These are phyloP conservation scores for Sarcophaga peregrina DNA, from an alignment of 1,140 invertebrate genomes.

Conservation along the genomic window DNA sequence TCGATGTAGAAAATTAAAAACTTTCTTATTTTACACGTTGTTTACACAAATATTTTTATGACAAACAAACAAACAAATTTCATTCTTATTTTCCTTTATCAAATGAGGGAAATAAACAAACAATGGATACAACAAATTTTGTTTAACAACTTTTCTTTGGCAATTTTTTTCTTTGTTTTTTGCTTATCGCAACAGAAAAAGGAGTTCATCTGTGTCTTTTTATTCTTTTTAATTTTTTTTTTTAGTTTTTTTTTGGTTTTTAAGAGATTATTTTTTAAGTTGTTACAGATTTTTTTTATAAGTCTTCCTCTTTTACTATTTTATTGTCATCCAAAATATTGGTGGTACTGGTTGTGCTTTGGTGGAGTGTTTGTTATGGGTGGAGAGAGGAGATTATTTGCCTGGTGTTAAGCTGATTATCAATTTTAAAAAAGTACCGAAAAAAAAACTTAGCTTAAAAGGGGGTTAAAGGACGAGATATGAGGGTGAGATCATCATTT, in stretches of 20 bases:
- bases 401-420: constrained; percentile 36
- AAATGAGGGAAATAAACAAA: neutral
- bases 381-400: neutral
- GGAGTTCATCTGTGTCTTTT: neutral
- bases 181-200: neutral
- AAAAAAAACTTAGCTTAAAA: neutral
- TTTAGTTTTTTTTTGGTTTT: no score
- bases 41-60: constrained; percentile 16
- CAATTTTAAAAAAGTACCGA: constrained; percentile 1
- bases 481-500: constrained; percentile 24
- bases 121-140: neutral
- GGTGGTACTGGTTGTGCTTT: neutral
- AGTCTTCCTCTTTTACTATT: no score
- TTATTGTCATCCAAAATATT: constrained; percentile 15
- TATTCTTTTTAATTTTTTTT: no score
- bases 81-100: neutral
- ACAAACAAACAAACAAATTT: neutral
- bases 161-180: neutral
- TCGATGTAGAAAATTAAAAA: neutral
- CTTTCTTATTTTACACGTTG: neutral
- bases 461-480: constrained; percentile 4
- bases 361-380: neutral
- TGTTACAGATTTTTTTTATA: neutral
- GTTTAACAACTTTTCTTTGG: neutral
- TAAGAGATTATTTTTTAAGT: constrained; percentile 25